phyloP scores from a whole-genome alignment of 2,797 vertebrate genomes.

The Siniperca undulata region DNA sequence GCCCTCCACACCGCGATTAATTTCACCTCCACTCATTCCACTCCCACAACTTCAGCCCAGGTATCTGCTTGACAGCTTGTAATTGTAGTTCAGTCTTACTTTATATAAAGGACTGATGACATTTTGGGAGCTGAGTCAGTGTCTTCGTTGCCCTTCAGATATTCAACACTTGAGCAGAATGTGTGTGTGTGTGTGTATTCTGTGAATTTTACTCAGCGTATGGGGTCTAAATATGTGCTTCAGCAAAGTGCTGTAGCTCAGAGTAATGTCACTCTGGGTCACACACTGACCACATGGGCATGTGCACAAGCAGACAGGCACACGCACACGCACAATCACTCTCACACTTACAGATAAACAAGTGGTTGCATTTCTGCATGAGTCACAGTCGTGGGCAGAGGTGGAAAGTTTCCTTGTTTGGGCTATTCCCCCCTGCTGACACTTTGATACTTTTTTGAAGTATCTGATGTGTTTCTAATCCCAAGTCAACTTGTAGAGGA shows the following conservation, averaged over 20 bases:
- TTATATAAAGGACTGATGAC: constrained; percentile 63
- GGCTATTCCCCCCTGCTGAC: constrained; percentile 73
- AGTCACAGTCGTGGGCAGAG: constrained; percentile 79
- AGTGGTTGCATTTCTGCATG: constrained; percentile 76
- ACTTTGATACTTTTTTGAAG: constrained; percentile 63
- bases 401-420: constrained; percentile 82
- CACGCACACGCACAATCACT: constrained; percentile 17
- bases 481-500: constrained; percentile 14
- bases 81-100: constrained; percentile 40
- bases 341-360: constrained; percentile 71
- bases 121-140: constrained; percentile 76
- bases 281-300: constrained; percentile 59
- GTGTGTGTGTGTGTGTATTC: constrained; percentile 45
- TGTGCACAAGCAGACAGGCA: constrained; percentile 23
- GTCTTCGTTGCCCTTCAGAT: constrained; percentile 59
- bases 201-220: constrained; percentile 43
- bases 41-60: constrained; percentile 46
- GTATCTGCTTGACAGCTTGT: constrained; percentile 49
- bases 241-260: constrained; percentile 20
- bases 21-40: constrained; percentile 45
- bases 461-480: constrained; percentile 48
- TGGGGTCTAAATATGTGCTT: constrained; percentile 36
- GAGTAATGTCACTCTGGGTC: constrained; percentile 59
- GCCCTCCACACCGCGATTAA: constrained; percentile 31
- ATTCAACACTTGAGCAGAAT: constrained; percentile 54